Conservation (phyloP, 1,140 invertebrate species). For the Cryptotermes secundus region DNA sequence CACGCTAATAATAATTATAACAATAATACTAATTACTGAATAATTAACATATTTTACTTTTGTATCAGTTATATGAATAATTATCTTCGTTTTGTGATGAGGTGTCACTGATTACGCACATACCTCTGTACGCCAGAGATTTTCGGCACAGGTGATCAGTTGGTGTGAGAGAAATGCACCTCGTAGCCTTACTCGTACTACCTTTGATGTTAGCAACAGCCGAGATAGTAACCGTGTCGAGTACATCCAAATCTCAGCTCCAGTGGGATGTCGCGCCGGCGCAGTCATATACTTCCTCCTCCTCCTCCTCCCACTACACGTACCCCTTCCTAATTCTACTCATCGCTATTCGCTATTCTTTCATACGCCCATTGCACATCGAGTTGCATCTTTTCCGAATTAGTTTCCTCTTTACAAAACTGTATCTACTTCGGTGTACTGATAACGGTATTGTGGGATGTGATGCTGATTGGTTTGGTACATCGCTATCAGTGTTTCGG, state of each 20-base stretch:
- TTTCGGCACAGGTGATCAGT: neutral
- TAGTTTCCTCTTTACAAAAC: no score
- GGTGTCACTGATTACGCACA: neutral
- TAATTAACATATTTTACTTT: neutral
- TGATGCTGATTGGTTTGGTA: no score
- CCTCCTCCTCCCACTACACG: neutral
- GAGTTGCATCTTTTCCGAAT: neutral
- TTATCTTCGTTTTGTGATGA: neutral
- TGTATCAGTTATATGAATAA: neutral
- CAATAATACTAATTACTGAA: no score
- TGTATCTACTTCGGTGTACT: no score
- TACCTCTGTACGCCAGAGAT: neutral
- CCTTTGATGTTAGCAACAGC: neutral
- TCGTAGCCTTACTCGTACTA: neutral
- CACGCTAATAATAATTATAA: no score
- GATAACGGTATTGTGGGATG: no score
- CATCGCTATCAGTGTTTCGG: no score
- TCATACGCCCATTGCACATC: neutral
- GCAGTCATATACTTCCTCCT: neutral
- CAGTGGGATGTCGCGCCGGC: neutral
- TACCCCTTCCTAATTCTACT: neutral
- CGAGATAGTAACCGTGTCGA: neutral
- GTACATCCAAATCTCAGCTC: slow-evolving; percentile 4
- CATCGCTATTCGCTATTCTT: neutral
- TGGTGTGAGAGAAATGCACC: neutral